Evolutionary conservation across 2,113 vertebrate species (phyloP).

Genomic region (Dromiciops gliroides): DNA sequence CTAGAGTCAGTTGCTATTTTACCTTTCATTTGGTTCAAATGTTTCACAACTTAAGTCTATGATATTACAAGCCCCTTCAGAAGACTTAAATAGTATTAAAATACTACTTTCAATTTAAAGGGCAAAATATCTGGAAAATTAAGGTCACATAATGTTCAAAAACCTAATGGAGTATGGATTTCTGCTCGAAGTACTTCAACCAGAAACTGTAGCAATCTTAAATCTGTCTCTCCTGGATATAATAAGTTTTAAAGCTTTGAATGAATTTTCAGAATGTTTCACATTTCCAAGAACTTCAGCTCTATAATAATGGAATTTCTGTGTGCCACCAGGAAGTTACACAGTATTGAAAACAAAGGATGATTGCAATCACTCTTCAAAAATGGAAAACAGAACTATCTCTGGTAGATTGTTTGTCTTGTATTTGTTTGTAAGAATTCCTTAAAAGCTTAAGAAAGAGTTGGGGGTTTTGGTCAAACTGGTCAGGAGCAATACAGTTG

Average conservation of each 20-base stretch:
- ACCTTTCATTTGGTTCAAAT: conserved; percentile 79
- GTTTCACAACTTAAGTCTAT: conserved; percentile 77
- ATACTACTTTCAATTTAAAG: conserved; percentile 82
- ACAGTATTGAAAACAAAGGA: conserved; percentile 65
- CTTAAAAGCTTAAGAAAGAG: conserved; percentile 57
- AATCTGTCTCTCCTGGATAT: conserved; percentile 77
- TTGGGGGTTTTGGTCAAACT: conserved; percentile 51
- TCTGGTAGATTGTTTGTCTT: conserved; percentile 16
- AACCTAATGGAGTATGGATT: conserved; percentile 84
- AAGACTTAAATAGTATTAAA: conserved; percentile 83
- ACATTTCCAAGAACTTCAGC: conserved; percentile 71
- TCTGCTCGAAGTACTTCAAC: conserved; percentile 81
- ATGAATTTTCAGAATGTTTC: conserved; percentile 78
- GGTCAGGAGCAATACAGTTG: conserved; percentile 49
- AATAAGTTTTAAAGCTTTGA: conserved; percentile 82
- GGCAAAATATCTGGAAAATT: conserved; percentile 86
- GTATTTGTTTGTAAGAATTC: conserved; percentile 60
- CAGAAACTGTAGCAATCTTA: conserved; percentile 83
- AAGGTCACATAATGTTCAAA: conserved; percentile 82
- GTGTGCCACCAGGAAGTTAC: conserved; percentile 64
- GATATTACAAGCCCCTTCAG: conserved; percentile 75
- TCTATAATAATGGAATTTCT: conserved; percentile 64
- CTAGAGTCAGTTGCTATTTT: conserved; percentile 72
- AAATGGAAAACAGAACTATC: conserved; percentile 60
- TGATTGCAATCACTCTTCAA: conserved; percentile 53